Percentiles rank a stretch among this genome's conserved stretches.
phyloP scores from a whole-genome alignment of 2,113 vertebrate genomes.

The Deroptyus accipitrinus region DNA sequence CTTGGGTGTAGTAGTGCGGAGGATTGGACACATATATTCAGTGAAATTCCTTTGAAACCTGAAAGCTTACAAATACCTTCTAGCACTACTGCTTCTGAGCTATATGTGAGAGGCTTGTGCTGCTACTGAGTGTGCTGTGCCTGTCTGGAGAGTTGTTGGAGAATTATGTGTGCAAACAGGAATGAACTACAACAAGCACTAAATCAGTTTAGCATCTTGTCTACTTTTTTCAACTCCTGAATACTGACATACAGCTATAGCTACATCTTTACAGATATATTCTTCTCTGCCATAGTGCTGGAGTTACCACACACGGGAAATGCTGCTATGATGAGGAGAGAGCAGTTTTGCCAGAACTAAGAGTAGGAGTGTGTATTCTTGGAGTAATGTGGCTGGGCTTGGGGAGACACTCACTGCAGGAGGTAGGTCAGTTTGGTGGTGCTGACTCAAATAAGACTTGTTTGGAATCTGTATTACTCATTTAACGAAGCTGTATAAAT shows the following conservation, averaged over 20 bases:
- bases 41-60: background rate
- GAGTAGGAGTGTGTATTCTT: background rate
- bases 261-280: background rate
- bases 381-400: background rate
- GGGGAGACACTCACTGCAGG: background rate
- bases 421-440: background rate
- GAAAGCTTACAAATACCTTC: background rate
- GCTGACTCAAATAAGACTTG: background rate
- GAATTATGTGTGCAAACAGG: background rate
- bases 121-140: background rate
- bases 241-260: background rate
- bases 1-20: background rate
- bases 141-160: background rate
- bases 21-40: background rate
- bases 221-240: background rate
- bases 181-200: background rate
- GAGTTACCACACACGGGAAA: background rate
- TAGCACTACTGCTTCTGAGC: background rate
- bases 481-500: background rate
- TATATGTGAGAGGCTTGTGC: background rate
- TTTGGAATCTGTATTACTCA: background rate
- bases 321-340: background rate
- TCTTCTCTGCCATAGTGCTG: background rate
- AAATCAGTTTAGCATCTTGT: background rate
- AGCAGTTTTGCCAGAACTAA: background rate